Conservation (phyloP, 2,888 invertebrate genomes). For the Mythimna loreyi region DNA sequence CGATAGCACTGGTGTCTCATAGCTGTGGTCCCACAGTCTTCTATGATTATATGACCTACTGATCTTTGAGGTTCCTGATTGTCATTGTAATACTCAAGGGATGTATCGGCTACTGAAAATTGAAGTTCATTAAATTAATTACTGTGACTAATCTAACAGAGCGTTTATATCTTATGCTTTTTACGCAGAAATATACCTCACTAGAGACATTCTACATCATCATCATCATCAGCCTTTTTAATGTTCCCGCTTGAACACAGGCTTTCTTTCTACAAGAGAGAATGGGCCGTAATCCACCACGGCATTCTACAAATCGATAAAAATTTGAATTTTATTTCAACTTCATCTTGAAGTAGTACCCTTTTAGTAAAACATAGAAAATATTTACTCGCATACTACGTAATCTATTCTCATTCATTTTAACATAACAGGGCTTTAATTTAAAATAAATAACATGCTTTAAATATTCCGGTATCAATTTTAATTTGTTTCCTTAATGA, state of each 20-base stretch:
- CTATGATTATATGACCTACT: neutral
- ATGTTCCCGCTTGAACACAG: too few relatives aligned
- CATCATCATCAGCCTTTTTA: too few relatives aligned
- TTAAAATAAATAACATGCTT: neutral
- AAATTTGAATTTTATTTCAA: too few relatives aligned
- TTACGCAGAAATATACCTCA: too few relatives aligned
- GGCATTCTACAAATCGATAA: neutral
- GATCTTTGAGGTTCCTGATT: conserved; percentile 24
- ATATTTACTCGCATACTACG: neutral
- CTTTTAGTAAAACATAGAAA: too few relatives aligned
- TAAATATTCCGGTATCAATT: neutral
- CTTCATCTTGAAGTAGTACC: too few relatives aligned
- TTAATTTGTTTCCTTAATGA: neutral
- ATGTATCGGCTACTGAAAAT: conserved; percentile 52
- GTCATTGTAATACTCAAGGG: conserved; percentile 46
- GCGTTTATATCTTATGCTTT: neutral
- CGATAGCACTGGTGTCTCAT: conserved; percentile 30
- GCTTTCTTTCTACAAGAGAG: too few relatives aligned
- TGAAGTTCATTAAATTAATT: neutral
- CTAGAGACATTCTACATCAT: too few relatives aligned
- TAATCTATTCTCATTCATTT: neutral
- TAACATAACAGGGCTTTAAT: too few relatives aligned
- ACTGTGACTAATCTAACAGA: neutral
- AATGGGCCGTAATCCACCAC: too few relatives aligned
- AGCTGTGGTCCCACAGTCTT: conserved; percentile 27